These are phyloP conservation scores for Muricea muricata DNA, from an alignment of 92 coral and sea anemone species.

Conservation along the genomic window DNA sequence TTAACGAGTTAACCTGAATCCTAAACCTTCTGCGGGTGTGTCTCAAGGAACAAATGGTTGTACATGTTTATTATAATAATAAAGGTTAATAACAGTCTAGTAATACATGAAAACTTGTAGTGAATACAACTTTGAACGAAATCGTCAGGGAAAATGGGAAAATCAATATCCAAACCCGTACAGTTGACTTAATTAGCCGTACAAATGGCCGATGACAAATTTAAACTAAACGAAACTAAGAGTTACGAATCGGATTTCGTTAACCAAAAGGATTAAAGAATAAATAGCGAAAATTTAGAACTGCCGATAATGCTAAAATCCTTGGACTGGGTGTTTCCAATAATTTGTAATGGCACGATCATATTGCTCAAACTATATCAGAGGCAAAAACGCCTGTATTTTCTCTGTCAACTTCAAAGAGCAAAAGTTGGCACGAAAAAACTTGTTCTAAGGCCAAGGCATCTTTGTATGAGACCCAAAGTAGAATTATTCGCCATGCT, in stretches of 20 bases:
- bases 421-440: too few relatives aligned
- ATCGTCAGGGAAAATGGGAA: background rate
- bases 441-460: too few relatives aligned
- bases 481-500: background rate
- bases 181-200: background rate
- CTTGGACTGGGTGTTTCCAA: background rate
- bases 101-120: constrained; percentile 6
- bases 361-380: too few relatives aligned
- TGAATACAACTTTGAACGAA: constrained; percentile 1
- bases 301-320: background rate
- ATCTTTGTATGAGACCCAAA: constrained; percentile 5
- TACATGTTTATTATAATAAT: constrained; percentile 11
- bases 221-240: background rate
- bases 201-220: too few relatives aligned
- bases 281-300: background rate
- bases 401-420: background rate
- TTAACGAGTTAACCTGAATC: background rate
- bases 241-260: background rate
- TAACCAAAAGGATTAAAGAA: background rate
- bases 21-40: background rate
- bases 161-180: background rate
- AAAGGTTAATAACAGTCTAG: background rate
- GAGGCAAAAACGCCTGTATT: background rate
- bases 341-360: background rate
- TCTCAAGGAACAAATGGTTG: background rate